Evolutionary conservation across 2,888 invertebrate species (phyloP), one percentile per base, ranked within the genome.

Genomic region (Thalpophila matura): DNA sequence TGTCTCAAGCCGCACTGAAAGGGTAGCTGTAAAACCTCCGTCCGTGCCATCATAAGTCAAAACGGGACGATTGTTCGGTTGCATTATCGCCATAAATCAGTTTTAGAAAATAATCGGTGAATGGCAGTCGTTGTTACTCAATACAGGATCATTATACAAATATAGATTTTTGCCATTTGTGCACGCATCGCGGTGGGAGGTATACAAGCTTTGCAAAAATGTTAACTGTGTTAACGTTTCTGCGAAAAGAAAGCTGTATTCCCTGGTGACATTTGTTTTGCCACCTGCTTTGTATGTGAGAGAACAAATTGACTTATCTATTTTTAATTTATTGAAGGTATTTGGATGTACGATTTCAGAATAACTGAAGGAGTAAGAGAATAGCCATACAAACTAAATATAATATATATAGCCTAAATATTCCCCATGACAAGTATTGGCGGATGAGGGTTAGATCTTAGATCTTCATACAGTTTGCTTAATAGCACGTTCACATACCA

Each of bases 81-180:
- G 93, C 93, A 91, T n/a, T 91, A 91, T 91, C 82, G 86, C 74
- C 91, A 92, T 95, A 94, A 94, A 95, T 95, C 94, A 93, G 88
- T 88, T 86, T 86, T 89, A 90, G 90, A 90, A 88, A 89, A 87
- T 86, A 84, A 81, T 84, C 81, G 72, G 73, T 89, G 88, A 91
- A 93, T 91, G 87, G 89, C 78, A 83, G 74, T 72, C 77, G 83
- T 89, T 85, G 88, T 91, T 91, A 91, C 90, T 93, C 92, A 93
- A 95, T 93, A 89, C 90, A 85, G 86, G 87, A 88, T 94, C 94
- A 92, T 94, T 94, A 95, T 91, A 94, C 94, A 95, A 95, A 95
- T 94, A 94, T 94, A 92, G 93, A 91, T 92, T 93, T 93, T 89
- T 90, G 89, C 79, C 90, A 87, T 90, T 93, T 91, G 86, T 93